Base-by-base conservation (phyloP, 2,888 invertebrate genomes). In the Himalopsyche tibetana region DNA sequence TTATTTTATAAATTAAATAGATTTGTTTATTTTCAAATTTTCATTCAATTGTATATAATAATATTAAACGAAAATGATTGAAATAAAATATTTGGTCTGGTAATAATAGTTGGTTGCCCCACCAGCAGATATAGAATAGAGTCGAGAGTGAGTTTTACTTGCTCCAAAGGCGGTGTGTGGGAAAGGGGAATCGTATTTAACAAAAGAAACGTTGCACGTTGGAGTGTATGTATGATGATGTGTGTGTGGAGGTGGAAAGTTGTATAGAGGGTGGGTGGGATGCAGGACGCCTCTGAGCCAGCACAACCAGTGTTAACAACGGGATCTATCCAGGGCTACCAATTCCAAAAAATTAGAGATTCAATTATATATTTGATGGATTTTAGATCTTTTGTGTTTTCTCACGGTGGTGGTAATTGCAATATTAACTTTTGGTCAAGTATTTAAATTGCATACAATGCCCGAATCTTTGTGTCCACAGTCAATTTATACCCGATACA, bases 121-220 rank as follows among this genome's bases (percentile, higher is more conserved):
- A 63, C 8, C 4, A 63, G 28, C n/a, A 63, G 63, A 63, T 63
- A 63, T 63, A 63, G 63, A 63, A 63, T 63, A 28, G n/a, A 28
- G 19, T 19, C n/a, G 63, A 12, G 63, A 19, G 28, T 63, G 63
- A 63, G 63, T 63, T 63, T 63, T 63, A 19, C 63, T 63, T 63
- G 63, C 63, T 63, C 63, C 63, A 63, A 63, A 63, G 63, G 63
- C 63, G 63, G 63, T 19, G 9, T 15, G 63, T 63, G 63, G 63
- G 63, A 19, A 63, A 11, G 63, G 19, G 63, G 63, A 63, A 63
- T 63, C 63, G 63, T 63, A 63, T 63, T 63, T 63, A 63, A 63
- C 63, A 63, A 63, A 51, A 63, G 63, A 63, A 63, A 19, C 63
- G 63, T 63, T 63, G 63, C 63, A 63, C n/a, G 51, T 51, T 51